Base-by-base conservation (phyloP, 2,888 invertebrate species). In the Hoplodrina ambigua region DNA sequence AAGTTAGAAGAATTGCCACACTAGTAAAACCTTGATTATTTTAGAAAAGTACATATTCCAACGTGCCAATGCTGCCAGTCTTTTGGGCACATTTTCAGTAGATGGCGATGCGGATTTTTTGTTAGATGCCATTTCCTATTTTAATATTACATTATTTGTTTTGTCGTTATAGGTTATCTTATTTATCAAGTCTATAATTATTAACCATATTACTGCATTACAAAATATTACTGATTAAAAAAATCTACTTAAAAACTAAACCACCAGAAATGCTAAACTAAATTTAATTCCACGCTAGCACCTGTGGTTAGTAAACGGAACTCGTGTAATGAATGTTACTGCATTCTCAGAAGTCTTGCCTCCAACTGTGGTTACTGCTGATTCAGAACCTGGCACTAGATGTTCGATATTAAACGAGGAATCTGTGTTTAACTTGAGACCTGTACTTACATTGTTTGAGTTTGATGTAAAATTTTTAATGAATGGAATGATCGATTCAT, bases 251-350 rank as follows among this genome's bases (percentile, higher is more conserved):
- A 8, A 7, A 37, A 37, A 37, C 37, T 8, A 44, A 15, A 44
- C 17, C 15, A 20, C 59, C 55, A 72, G 72, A 63, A 72, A 75
- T 76, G 50, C 59, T 63, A 56, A 74, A 69, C 74, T 75, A 66
- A 77, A 80, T 82, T 78, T 69, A 75, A 85, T 74, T 76, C 68
- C 46, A 46, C 60, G 37, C 49, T 46, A 59, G 63, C 75, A 72
- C 73, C 72, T 77, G 75, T 62, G 74, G 58, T 68, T 41, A 46
- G 63, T 37, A 54, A 67, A 61, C 67, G 72, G 59, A 79, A 75
- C 69, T 68, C 59, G n/a, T 61, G 69, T 79, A 82, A 85, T 78
- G 73, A 84, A 84, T 77, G 81, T 75, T 82, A 81, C 69, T 81
- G 78, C 75, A 75, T 81, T 74, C 76, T 75, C 72, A 64, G 53